Percentiles rank a stretch among this genome's conserved stretches.
phyloP scores from a whole-genome alignment of 2,888 invertebrate species.

The Plebejus anna region DNA sequence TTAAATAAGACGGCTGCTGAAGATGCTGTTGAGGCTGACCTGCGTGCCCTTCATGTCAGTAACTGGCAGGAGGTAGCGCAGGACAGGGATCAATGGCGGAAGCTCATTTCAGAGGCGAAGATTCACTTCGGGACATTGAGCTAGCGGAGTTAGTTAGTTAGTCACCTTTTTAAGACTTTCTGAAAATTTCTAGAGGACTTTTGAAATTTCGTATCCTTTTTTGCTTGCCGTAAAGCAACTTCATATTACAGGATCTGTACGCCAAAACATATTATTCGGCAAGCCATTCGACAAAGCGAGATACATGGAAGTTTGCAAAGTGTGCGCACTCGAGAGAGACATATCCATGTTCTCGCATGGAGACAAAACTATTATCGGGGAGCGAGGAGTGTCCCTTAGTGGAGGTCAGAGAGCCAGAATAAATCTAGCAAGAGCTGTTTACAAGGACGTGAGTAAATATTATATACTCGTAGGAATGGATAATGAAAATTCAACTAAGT shows the following conservation, averaged over 20 bases:
- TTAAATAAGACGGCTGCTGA: not conserved
- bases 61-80: too few relatives aligned
- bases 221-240: too few relatives aligned
- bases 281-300: slow-evolving; percentile 80
- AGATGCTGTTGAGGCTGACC: too few relatives aligned
- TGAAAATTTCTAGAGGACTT: not conserved
- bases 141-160: not conserved
- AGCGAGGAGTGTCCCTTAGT: slow-evolving; percentile 89
- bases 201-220: not conserved
- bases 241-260: slow-evolving; percentile 81
- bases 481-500: too few relatives aligned
- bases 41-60: too few relatives aligned
- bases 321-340: slow-evolving; percentile 86
- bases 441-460: slow-evolving; percentile 66
- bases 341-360: slow-evolving; percentile 87
- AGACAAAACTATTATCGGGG: slow-evolving; percentile 91
- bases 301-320: slow-evolving; percentile 84
- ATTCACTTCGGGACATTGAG: too few relatives aligned
- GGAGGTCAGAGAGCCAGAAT: slow-evolving; percentile 89
- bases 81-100: too few relatives aligned
- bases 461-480: too few relatives aligned
- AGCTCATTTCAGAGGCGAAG: too few relatives aligned
- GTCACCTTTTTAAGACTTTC: too few relatives aligned
- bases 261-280: slow-evolving; percentile 96
- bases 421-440: slow-evolving; percentile 82